Percentiles rank a stretch among this genome's conserved stretches.
Conservation (phyloP, 2,888 invertebrate species). For the Spicauda simplicius region DNA sequence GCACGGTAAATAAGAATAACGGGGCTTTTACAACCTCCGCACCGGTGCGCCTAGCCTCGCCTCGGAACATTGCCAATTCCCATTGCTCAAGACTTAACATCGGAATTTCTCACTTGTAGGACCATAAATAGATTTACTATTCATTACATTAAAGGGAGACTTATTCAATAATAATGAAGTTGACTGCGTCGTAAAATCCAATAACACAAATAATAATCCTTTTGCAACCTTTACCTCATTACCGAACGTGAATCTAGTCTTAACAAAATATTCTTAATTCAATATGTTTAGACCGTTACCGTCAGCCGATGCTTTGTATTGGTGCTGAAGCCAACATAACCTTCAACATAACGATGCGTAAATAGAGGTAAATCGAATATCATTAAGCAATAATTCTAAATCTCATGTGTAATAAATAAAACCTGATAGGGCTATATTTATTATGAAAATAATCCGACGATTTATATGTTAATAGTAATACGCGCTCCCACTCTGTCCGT, state of each 20-base stretch:
- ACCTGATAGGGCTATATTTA: conserved; percentile 7
- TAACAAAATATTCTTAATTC: conserved; percentile 16
- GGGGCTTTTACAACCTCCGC: conserved; percentile 79
- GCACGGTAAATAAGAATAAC: conserved; percentile 82
- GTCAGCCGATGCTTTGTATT: conserved; percentile 45
- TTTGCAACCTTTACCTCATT: conserved; percentile 55
- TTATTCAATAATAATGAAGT: conserved; percentile 41
- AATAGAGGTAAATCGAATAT: conserved; percentile 27
- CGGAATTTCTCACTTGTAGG: conserved; percentile 78
- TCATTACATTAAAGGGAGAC: conserved; percentile 53
- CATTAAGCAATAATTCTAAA: conserved; percentile 24
- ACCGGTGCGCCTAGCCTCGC: conserved; percentile 64
- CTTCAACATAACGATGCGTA: conserved; percentile 41
- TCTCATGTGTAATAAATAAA: conserved; percentile 33
- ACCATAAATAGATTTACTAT: conserved; percentile 73
- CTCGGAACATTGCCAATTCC: conserved; percentile 82
- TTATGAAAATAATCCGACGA: conserved; percentile 4
- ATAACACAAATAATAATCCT: conserved; percentile 40
- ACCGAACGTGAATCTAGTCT: conserved; percentile 47
- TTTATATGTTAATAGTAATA: conserved; percentile 4
- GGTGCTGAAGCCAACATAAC: conserved; percentile 48
- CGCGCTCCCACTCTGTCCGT: too few species aligned
- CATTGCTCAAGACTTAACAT: conserved; percentile 76
- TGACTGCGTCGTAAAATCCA: conserved; percentile 44
- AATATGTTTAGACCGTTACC: conserved; percentile 37